Evolutionary conservation across 2,888 invertebrate genomes (phyloP).

Genomic region (Microctonus brassicae): DNA sequence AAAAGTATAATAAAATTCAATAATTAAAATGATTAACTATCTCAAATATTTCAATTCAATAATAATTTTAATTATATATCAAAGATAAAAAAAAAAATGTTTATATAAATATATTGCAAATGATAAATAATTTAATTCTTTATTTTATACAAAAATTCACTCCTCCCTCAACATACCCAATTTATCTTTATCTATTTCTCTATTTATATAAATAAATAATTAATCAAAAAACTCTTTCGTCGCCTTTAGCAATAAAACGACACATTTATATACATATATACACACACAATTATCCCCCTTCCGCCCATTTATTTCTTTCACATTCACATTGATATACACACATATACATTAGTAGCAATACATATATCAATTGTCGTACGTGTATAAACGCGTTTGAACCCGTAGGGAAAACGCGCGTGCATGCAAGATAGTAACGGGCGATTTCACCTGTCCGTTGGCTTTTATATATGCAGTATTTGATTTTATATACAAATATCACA

Average conservation of each 20-base stretch:
- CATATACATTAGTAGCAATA: not conserved
- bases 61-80: too few species aligned
- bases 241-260: not conserved
- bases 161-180: too few species aligned
- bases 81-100: too few species aligned
- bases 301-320: not conserved
- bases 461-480: constrained; percentile 6
- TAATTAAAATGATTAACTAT: too few species aligned
- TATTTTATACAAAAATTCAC: not conserved
- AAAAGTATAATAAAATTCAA: too few species aligned
- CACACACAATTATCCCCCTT: too few species aligned
- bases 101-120: too few species aligned
- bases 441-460: constrained; percentile 54
- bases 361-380: constrained; percentile 25
- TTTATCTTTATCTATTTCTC: not conserved
- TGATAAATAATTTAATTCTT: too few species aligned
- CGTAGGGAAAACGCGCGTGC: constrained; percentile 22
- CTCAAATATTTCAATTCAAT: too few species aligned
- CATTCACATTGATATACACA: not conserved
- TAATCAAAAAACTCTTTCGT: not conserved
- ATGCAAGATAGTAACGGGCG: constrained; percentile 39
- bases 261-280: not conserved
- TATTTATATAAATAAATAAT: not conserved
- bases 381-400: constrained; percentile 2
- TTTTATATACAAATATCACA: constrained; percentile 16